Conservation (phyloP, 2,888 invertebrate species). For the Eudasyphora cyanicolor region DNA sequence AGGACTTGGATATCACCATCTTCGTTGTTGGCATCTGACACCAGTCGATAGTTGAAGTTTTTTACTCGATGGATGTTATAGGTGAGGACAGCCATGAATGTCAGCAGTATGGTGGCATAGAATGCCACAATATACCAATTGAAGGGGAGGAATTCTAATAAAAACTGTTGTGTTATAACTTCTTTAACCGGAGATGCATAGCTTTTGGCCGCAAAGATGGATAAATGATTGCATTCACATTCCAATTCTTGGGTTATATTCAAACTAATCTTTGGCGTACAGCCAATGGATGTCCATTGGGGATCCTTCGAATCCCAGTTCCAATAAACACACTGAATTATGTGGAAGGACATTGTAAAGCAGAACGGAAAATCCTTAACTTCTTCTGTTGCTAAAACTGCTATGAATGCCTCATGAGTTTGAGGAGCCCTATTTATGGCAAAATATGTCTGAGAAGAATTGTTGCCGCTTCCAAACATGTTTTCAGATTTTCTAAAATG, state of each 20-base stretch:
- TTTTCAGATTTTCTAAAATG: slow-evolving; percentile 44
- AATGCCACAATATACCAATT: slow-evolving; percentile 60
- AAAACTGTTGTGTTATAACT: not conserved
- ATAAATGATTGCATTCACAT: slow-evolving; percentile 68
- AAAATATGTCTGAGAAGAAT: not conserved
- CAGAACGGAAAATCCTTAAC: slow-evolving; percentile 14
- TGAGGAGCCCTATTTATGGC: not conserved
- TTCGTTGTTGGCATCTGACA: not conserved
- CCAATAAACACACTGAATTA: slow-evolving; percentile 67
- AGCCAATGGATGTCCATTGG: slow-evolving; percentile 66
- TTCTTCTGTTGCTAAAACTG: slow-evolving; percentile 41
- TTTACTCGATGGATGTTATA: not conserved
- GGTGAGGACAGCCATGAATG: slow-evolving; percentile 35
- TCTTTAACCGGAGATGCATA: slow-evolving; percentile 38
- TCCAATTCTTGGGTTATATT: slow-evolving; percentile 45
- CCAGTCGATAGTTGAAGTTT: slow-evolving; percentile 16
- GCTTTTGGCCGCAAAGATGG: slow-evolving; percentile 65
- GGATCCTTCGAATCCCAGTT: slow-evolving; percentile 56
- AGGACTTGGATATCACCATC: slow-evolving; percentile 13
- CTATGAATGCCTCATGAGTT: slow-evolving; percentile 49
- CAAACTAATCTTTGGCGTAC: slow-evolving; percentile 54
- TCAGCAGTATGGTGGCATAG: slow-evolving; percentile 15
- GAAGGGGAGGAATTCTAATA: slow-evolving; percentile 51
- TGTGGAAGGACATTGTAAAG: slow-evolving; percentile 58
- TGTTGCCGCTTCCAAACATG: not conserved